Evolutionary conservation across 2,888 invertebrate genomes (phyloP), one percentile per base, ranked within the genome.

Genomic region (Imbricaverruca yamaguchii): DNA sequence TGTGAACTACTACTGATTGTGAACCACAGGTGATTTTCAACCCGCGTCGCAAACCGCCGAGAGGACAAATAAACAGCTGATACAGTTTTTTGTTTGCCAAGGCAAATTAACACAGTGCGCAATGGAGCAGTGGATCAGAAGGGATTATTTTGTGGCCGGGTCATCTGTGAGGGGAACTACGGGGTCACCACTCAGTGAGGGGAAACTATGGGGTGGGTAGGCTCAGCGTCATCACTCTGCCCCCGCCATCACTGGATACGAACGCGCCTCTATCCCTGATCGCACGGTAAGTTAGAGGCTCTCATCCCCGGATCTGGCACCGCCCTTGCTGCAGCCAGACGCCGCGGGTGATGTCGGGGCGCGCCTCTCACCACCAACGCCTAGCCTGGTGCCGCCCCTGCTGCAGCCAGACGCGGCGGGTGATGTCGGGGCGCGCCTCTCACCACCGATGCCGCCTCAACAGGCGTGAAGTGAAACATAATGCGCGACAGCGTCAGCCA

Each of bases 401-500:
- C 23, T 15, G 69, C 15, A 1, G 13, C 15, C 39, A 69, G 69
- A 69, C 15, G 39, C 25, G 21, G 69, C 69, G 12, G 15, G 23
- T 39, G 39, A 69, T 69, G 15, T 25, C 69, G 13, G 39, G 39
- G 39, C 23, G 69, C 25, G 39, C 4, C 69, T 39, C 39, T 39
- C 39, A 39, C 39, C 39, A 39, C 39, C 39, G 39, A 39, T 39
- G 39, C 15, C 25, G 39, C 69, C 23, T 23, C 4, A 69, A 69
- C 69, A 25, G 23, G 25, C 69, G 39, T 39, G 69, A 69, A 69
- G 69, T 11, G 69, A 69, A 69, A 69, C 39, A 69, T 39, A 69
- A 69, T 39, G 69, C 67, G 39, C 15, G 6, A 13, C 67, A 9
- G 69, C 7, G 69, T 0, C 15, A 39, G 39, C 39, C 69, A 15